A percentile compares a stretch with the other conserved stretches of the same genome.
Conservation (phyloP, 2,888 invertebrate genomes). For the Tetragonisca angustula region DNA sequence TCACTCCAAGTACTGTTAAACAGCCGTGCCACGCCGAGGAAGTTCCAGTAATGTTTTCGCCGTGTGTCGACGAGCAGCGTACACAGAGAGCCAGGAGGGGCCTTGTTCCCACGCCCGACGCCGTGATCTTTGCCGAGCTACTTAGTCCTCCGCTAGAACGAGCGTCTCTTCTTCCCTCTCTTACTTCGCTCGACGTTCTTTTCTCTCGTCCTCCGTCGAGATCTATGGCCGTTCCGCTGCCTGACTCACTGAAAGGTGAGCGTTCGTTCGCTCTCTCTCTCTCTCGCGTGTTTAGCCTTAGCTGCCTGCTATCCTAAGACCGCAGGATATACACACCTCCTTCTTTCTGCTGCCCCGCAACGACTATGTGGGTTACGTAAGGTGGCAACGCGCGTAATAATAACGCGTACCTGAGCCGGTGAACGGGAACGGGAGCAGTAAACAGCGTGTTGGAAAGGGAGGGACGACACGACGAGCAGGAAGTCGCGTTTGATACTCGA, state of each 20-base stretch:
- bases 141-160: conserved; percentile 74
- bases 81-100: conserved; percentile 66
- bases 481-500: conserved; percentile 23
- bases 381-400: conserved; percentile 70
- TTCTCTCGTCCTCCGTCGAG: conserved; percentile 59
- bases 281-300: background rate
- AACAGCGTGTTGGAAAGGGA: background rate
- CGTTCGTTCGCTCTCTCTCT: conserved; percentile 27
- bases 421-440: conserved; percentile 29
- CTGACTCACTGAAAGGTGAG: conserved; percentile 45
- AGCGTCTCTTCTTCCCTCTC: conserved; percentile 63
- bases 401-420: conserved; percentile 54
- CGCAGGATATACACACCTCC: conserved; percentile 33
- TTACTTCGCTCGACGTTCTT: conserved; percentile 45
- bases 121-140: conserved; percentile 81
- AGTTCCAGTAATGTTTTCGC: conserved; percentile 63
- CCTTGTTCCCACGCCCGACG: conserved; percentile 82
- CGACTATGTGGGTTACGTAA: conserved; percentile 68
- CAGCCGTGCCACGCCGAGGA: conserved; percentile 59
- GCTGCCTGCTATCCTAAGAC: conserved; percentile 25
- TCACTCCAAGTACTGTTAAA: conserved; percentile 72
- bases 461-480: conserved; percentile 16
- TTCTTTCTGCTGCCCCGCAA: conserved; percentile 53
- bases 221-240: conserved; percentile 56
- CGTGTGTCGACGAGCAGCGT: conserved; percentile 32